Base-by-base conservation (phyloP, 1,140 invertebrate genomes). In the Hormaphis cornu region DNA sequence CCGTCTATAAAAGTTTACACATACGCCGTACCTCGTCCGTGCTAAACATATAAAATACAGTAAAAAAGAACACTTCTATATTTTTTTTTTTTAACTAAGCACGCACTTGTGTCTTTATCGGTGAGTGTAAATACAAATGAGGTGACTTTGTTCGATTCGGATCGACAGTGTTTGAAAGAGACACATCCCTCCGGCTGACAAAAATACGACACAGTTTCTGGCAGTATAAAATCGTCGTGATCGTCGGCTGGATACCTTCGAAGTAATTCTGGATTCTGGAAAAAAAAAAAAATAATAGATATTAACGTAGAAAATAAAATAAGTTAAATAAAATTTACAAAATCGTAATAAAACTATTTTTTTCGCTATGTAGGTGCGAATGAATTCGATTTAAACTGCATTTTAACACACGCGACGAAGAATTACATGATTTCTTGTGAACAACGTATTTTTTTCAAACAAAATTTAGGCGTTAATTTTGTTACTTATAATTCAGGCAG, bases 181-280 rank as follows among this genome's bases (percentile, higher is more conserved):
- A 91, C 86, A 76, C 96, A 98, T 54, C 97, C 97, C 82, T 99
- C 97, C 0, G 97, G 97, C 80, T 99, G 97, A 78, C 97, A 99
- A 81, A 99, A 99, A 77, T 96, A 97, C 8, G 98, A 95, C 84
- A 99, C 96, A 80, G 99, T 97, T 74, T 95, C 81, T 1, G 97
- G 95, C 71, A 99, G 81, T 1, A 92, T 89, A 80, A 99, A 99
- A 80, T 99, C 97, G 77, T 90, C 88, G 79, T 99, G 97, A 80
- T 99, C 96, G 72, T 96, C 92, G 8, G 93, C 83, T 0, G 97
- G 97, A 80, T 98, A 99, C n/a, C 96, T 84, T 35, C 95, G 84
- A n/a, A 97, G 80, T 18, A 96, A 80, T 80, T 96, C 91, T 35
- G 93, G 93, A 18, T 89, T 83, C 86, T 93, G 77, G 10, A 69